Conservation (phyloP, 2,888 invertebrate species). For the Archips crataeganus region DNA sequence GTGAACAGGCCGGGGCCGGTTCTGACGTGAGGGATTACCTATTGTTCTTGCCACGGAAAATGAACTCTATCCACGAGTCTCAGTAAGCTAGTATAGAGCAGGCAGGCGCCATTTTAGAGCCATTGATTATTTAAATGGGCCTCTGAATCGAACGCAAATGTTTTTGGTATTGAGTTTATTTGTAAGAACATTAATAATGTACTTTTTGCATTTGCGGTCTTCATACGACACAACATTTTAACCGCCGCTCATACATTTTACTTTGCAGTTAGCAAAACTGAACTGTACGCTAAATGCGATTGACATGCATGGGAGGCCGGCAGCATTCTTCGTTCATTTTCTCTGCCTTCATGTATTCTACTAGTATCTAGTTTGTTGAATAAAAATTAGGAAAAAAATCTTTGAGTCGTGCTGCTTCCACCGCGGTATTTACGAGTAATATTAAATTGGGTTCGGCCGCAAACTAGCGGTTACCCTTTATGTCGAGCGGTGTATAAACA, state of each 20-base stretch:
- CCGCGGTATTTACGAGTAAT: conserved; percentile 21
- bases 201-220: no score
- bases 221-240: no score
- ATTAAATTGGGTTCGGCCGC: conserved; percentile 33
- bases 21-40: conserved; percentile 55
- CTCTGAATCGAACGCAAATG: not conserved
- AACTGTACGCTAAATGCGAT: no score
- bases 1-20: conserved; percentile 53
- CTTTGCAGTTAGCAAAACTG: no score
- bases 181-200: no score
- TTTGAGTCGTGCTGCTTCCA: conserved; percentile 19
- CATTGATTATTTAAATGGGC: not conserved
- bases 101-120: not conserved
- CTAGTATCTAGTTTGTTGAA: not conserved
- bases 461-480: conserved; percentile 37
- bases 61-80: conserved; percentile 44
- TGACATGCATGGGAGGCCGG: no score
- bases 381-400: conserved; percentile 21
- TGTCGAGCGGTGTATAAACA: conserved; percentile 34
- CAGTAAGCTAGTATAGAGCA: not conserved
- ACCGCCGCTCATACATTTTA: no score
- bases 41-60: conserved; percentile 45
- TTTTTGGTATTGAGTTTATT: no score
- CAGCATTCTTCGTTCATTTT: no score
- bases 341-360: no score